phyloP scores from a whole-genome alignment of 2,113 vertebrate genomes.

The Helogale parvula region DNA sequence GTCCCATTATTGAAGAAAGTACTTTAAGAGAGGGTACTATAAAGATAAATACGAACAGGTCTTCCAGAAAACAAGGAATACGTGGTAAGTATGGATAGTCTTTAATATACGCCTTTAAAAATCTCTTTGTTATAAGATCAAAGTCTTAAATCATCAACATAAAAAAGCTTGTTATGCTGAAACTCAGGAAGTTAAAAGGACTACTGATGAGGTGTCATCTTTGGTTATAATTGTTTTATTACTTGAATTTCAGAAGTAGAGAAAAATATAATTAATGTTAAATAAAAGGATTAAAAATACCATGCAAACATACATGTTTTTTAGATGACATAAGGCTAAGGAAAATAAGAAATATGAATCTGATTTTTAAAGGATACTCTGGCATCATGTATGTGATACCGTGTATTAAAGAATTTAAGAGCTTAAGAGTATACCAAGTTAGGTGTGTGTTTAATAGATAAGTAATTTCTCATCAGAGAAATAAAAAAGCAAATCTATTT shows the following conservation, averaged over 20 bases:
- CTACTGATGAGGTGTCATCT: background rate
- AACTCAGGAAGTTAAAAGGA: constrained; percentile 28
- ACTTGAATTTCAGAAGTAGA: constrained; percentile 27
- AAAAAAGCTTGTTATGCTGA: background rate
- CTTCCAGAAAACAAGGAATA: constrained; percentile 34
- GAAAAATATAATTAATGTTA: constrained; percentile 27
- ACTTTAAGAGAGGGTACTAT: background rate
- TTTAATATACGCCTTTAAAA: background rate
- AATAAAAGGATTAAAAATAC: background rate
- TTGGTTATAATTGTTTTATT: constrained; percentile 28
- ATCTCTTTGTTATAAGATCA: background rate
- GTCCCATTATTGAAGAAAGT: background rate
- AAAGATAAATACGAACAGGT: background rate
- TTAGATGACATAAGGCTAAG: constrained; percentile 29
- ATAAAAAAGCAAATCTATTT: constrained; percentile 56
- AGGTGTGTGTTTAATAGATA: background rate
- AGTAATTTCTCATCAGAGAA: background rate
- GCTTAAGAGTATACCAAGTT: background rate
- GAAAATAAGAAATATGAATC: constrained; percentile 38
- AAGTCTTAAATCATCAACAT: background rate
- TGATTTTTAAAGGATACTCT: background rate
- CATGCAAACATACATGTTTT: background rate
- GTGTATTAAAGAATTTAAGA: background rate
- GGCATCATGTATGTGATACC: background rate
- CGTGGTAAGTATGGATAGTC: background rate